phyloP scores from a whole-genome alignment of 2,888 invertebrate species.

The Euclidia mi region DNA sequence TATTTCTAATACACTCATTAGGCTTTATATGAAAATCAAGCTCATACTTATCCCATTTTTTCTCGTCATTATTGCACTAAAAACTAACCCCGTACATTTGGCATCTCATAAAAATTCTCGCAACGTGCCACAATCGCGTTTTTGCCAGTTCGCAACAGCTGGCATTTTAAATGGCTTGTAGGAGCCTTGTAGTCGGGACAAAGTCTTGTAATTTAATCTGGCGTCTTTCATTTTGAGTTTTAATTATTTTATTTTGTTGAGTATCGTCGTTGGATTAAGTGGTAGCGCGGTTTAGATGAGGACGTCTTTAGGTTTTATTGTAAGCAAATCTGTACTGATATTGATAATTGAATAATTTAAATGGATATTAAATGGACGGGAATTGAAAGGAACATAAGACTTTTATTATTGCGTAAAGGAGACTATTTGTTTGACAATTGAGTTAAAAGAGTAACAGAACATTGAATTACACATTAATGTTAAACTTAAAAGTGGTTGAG shows the following conservation, averaged over 20 bases:
- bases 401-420: too few relatives aligned
- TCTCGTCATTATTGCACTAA: neutral
- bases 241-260: constrained; percentile 36
- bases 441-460: too few relatives aligned
- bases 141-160: constrained; percentile 44
- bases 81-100: constrained; percentile 17
- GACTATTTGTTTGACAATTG: too few relatives aligned
- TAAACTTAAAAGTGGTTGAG: too few relatives aligned
- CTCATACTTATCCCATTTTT: neutral
- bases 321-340: neutral
- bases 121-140: constrained; percentile 20
- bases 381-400: neutral
- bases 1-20: too few relatives aligned
- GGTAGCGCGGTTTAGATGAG: neutral
- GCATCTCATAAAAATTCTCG: constrained; percentile 49
- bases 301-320: neutral
- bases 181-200: constrained; percentile 38
- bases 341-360: neutral
- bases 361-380: neutral
- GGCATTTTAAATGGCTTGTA: constrained; percentile 46
- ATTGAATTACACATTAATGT: too few relatives aligned
- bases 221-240: constrained; percentile 30
- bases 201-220: constrained; percentile 50
- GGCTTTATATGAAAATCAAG: too few relatives aligned
- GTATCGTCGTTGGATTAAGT: constrained; percentile 21